Percentiles rank a stretch among this genome's conserved stretches.
Evolutionary conservation across 1,140 invertebrate genomes (phyloP).

Genomic region (Stegodyphus dumicola): DNA sequence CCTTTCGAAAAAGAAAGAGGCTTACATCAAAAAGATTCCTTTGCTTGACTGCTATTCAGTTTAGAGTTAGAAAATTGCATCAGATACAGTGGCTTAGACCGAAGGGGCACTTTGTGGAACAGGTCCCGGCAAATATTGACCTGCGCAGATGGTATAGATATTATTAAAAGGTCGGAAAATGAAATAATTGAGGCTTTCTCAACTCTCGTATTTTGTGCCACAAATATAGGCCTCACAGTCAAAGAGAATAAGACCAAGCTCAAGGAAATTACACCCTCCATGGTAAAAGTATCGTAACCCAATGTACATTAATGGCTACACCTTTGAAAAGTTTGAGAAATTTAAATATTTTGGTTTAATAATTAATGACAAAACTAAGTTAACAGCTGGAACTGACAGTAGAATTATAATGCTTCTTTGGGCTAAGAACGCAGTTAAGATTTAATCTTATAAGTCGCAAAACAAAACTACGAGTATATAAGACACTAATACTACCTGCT

Average conservation of each 20-base stretch:
- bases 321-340: neutral
- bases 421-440: neutral
- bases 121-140: neutral
- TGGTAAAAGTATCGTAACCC: neutral
- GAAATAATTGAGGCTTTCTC: neutral
- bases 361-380: neutral
- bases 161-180: neutral
- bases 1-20: neutral
- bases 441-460: neutral
- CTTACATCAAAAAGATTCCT: neutral
- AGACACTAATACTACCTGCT: neutral
- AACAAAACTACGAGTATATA: neutral
- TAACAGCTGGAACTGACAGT: neutral
- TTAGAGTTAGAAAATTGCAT: neutral
- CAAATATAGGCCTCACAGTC: neutral
- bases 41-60: neutral
- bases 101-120: neutral
- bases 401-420: neutral
- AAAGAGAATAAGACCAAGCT: neutral
- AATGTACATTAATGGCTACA: neutral
- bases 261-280: neutral
- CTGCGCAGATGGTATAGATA: neutral
- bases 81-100: neutral
- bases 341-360: neutral
- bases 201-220: neutral